Evolutionary conservation across 1,140 invertebrate species (phyloP).

Genomic region (Ladona fulva): DNA sequence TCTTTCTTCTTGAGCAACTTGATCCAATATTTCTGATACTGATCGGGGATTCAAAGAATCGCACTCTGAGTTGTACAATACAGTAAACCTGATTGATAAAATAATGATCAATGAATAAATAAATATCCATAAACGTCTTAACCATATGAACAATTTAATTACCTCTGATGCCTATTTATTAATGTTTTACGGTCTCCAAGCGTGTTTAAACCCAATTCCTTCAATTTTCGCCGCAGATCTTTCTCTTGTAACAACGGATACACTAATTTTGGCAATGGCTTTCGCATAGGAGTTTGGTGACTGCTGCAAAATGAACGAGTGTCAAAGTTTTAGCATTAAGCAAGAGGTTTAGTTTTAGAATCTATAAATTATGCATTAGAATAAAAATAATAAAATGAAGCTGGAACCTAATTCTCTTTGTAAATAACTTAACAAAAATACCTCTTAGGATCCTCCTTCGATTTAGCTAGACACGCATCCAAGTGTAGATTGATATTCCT

Average conservation of each 20-base stretch:
- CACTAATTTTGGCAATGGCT: slow-evolving; percentile 45
- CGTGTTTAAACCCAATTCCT: slow-evolving; percentile 39
- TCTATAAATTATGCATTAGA: slow-evolving; percentile 13
- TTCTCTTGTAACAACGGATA: slow-evolving; percentile 45
- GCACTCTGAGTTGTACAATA: slow-evolving; percentile 43
- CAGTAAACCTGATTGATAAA: slow-evolving; percentile 30
- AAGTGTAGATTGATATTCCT: slow-evolving; percentile 43
- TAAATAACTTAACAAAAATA: neutral
- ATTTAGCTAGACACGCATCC: slow-evolving; percentile 41
- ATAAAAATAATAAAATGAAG: neutral
- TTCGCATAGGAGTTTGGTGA: slow-evolving; percentile 29
- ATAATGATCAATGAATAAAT: slow-evolving; percentile 15
- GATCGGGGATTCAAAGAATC: slow-evolving; percentile 38
- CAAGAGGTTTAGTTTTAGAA: neutral
- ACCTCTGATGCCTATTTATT: slow-evolving; percentile 36
- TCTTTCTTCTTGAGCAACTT: slow-evolving; percentile 39
- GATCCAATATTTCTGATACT: slow-evolving; percentile 35
- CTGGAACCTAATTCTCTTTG: neutral
- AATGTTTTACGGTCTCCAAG: slow-evolving; percentile 41
- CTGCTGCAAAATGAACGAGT: slow-evolving; percentile 10
- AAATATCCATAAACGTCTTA: slow-evolving; percentile 14
- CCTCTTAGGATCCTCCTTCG: neutral
- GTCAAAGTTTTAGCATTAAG: neutral
- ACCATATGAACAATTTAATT: neutral
- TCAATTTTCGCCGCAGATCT: slow-evolving; percentile 40